Conservation (phyloP, 1,140 invertebrate genomes). For the Lutraria rhynchaena region DNA sequence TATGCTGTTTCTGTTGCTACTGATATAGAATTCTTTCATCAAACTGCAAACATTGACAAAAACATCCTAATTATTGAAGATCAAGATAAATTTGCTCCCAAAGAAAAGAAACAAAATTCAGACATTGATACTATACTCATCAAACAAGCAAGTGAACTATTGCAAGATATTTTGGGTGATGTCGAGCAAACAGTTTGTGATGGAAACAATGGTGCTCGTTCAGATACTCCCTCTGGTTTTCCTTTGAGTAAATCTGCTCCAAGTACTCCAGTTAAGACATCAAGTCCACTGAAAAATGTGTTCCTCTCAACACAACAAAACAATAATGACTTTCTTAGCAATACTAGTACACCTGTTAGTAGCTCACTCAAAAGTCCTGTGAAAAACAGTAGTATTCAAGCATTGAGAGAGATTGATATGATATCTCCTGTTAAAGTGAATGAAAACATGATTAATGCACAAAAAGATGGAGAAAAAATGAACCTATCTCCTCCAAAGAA, state of each 20-base stretch:
- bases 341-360: too few relatives aligned
- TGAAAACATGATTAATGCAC: neutral
- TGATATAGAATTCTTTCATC: slow-evolving; percentile 4
- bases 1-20: neutral
- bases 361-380: too few relatives aligned
- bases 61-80: neutral
- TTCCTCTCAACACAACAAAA: too few relatives aligned
- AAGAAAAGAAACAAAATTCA: neutral
- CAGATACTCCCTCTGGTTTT: too few relatives aligned
- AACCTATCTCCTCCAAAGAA: neutral
- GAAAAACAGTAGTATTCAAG: too few relatives aligned
- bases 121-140: neutral
- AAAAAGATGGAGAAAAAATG: neutral
- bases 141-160: neutral
- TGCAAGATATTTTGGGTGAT: slow-evolving; percentile 14
- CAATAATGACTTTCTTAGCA: too few relatives aligned
- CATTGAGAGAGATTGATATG: neutral
- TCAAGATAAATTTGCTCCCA: neutral
- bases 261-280: too few relatives aligned
- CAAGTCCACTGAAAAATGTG: too few relatives aligned
- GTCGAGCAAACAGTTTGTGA: neutral
- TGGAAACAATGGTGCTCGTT: neutral
- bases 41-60: slow-evolving; percentile 4
- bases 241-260: too few relatives aligned
- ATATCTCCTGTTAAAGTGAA: neutral